These are phyloP conservation scores for Pachypanchax playfairii DNA, from an alignment of 2,113 vertebrate species.

Conservation along the genomic window DNA sequence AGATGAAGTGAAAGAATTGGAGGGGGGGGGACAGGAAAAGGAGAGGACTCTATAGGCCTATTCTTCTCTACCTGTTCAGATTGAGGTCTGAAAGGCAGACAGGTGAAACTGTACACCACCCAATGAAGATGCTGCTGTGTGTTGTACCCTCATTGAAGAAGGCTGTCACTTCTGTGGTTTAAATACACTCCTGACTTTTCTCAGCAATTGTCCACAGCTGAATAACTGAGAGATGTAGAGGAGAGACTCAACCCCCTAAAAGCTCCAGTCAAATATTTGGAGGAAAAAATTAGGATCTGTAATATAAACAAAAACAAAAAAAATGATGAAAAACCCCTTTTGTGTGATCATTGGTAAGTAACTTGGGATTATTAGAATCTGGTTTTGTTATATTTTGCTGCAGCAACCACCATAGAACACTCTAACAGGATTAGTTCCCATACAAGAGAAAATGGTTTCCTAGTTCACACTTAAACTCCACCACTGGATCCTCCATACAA, in stretches of 20 bases:
- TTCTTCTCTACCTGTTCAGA: slow-evolving; percentile 73
- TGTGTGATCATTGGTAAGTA: too few relatives aligned
- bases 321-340: too few relatives aligned
- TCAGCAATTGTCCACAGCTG: slow-evolving; percentile 7
- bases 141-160: slow-evolving; percentile 41
- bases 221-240: not conserved
- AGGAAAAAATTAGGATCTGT: too few relatives aligned
- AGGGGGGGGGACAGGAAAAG: slow-evolving; percentile 44
- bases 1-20: slow-evolving; percentile 42
- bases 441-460: too few relatives aligned
- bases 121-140: slow-evolving; percentile 54
- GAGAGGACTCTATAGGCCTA: slow-evolving; percentile 54
- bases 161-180: slow-evolving; percentile 27
- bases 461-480: too few relatives aligned
- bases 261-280: too few relatives aligned
- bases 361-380: too few relatives aligned
- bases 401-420: too few relatives aligned
- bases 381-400: too few relatives aligned
- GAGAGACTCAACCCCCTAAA: not conserved
- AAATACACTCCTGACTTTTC: slow-evolving; percentile 30
- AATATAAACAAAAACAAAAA: not conserved
- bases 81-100: slow-evolving; percentile 68
- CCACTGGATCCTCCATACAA: too few relatives aligned
- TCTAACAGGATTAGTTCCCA: too few relatives aligned
- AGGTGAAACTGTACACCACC: slow-evolving; percentile 69